Conservation (phyloP, 2,113 vertebrate species). For the Lates calcarifer region DNA sequence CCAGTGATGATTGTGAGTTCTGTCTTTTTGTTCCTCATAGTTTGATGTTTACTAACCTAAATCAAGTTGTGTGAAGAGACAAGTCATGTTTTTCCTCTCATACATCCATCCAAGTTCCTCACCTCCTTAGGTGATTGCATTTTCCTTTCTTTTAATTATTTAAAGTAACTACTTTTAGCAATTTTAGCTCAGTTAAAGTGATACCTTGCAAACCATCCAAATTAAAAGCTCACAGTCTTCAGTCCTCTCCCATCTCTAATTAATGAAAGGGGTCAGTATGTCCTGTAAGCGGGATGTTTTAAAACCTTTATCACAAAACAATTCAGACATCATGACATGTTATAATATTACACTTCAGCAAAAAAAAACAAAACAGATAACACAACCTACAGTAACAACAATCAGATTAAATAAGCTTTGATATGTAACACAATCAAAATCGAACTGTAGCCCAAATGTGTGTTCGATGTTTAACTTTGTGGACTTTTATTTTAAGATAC, state of each 20-base stretch:
- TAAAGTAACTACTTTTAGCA: neutral
- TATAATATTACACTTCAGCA: neutral
- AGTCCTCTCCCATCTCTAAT: neutral
- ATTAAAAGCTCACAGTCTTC: neutral
- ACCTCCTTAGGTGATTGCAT: neutral
- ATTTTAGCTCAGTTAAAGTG: constrained; percentile 18
- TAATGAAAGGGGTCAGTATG: neutral
- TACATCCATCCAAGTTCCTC: neutral
- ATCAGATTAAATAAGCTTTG: constrained; percentile 42
- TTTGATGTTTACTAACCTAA: constrained; percentile 32
- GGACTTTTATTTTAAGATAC: constrained; percentile 25
- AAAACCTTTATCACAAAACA: neutral
- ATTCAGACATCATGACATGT: neutral
- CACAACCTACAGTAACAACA: constrained; percentile 63
- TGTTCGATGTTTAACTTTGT: constrained; percentile 23
- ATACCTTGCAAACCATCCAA: neutral
- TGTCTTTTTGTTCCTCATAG: constrained; percentile 26
- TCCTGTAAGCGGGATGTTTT: constrained; percentile 8
- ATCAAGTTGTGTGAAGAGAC: neutral
- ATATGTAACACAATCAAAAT: constrained; percentile 33
- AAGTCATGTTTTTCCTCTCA: neutral
- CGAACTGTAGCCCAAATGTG: constrained; percentile 35
- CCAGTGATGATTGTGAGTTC: constrained; percentile 23
- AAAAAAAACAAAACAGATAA: constrained; percentile 22
- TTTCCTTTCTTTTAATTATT: constrained; percentile 3